Base-by-base conservation (phyloP, 2,888 invertebrate species). In the Noctua janthina region DNA sequence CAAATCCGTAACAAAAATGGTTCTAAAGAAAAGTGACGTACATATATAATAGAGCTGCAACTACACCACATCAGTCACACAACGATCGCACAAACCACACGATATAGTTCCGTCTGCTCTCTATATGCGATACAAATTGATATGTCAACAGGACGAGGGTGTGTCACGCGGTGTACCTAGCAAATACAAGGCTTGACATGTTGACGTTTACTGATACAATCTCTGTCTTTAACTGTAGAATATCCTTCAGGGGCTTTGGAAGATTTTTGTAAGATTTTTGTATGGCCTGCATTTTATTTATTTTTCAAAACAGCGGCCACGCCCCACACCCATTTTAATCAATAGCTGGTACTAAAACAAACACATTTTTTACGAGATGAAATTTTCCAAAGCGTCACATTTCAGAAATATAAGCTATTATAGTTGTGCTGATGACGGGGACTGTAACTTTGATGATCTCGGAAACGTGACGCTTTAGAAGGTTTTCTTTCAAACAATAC, bases 141-240 rank as follows among this genome's bases (percentile, higher is more conserved):
- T 78, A 88, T 80, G 88, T 89, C 90, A 86, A 81, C 71, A 75
- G 78, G 85, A 89, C 79, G 81, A 90, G 90, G 91, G 90, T 90
- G 66, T 69, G 1, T 56, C 46, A 17, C 8, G 46, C n/a, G 68
- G 46, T 68, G n/a, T 46, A 51, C 64, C 51, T 35, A 62, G 78
- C 76, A 81, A 82, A 84, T 76, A 81, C 71, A 79, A 70, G 79
- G 49, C 43, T 51, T 74, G 77, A 84, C 75, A 78, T 69, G 54
- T 80, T 80, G 84, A 87, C 83, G 75, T 71, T 80, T 80, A 78
- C 79, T 80, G 82, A 88, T 84, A 87, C 79, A 82, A 84, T 86
- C 81, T 76, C 72, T 78, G 46, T 62, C 67, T 69, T 71, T 74
- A 79, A 46, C 62, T 54, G 11, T 62, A n/a, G 39, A 20, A 29